Conservation (phyloP, 2,797 vertebrate species). For the Euphonia xanthogaster region DNA sequence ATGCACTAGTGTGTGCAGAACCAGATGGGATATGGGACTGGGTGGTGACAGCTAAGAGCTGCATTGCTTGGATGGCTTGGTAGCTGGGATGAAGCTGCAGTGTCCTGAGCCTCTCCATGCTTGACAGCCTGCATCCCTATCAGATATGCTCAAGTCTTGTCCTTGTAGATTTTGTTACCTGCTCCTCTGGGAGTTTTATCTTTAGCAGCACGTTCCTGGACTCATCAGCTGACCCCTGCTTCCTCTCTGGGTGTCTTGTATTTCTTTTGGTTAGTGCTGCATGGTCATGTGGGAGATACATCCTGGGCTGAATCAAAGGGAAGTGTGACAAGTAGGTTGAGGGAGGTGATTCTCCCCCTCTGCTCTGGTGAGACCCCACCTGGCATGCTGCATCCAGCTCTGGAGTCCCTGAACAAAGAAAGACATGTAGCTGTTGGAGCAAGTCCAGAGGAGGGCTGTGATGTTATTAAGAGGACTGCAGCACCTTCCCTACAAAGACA, state of each 20-base stretch:
- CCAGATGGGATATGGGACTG: background rate
- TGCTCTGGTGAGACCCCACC: background rate
- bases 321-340: background rate
- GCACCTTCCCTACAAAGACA: rapidly evolving
- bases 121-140: background rate
- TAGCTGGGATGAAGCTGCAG: background rate
- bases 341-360: background rate
- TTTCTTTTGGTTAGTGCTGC: background rate
- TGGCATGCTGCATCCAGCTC: background rate
- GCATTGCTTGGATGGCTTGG: background rate
- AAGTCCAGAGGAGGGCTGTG: background rate
- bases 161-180: background rate
- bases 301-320: background rate
- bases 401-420: background rate
- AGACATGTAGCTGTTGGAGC: background rate
- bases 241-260: background rate
- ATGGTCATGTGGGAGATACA: background rate
- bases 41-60: background rate
- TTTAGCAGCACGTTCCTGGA: background rate
- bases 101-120: background rate
- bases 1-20: background rate
- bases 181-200: background rate
- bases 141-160: background rate
- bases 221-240: background rate
- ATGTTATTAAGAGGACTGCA: background rate